These are phyloP conservation scores for Poecilia wingei DNA, from an alignment of 2,797 vertebrate species.

Conservation along the genomic window DNA sequence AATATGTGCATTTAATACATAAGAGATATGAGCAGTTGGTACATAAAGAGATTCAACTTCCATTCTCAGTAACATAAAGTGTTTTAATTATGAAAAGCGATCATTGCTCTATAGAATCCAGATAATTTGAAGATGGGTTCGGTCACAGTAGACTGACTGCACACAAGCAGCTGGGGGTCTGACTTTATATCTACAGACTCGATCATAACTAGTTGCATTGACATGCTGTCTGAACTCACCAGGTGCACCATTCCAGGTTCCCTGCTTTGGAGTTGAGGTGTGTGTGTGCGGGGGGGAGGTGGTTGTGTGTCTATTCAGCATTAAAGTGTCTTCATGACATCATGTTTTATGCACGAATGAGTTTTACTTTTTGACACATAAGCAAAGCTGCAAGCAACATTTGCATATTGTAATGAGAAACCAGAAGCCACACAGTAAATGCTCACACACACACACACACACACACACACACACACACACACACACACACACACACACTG, in stretches of 20 bases:
- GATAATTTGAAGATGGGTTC: constrained; percentile 18
- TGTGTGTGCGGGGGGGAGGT: background rate
- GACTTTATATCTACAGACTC: constrained; percentile 47
- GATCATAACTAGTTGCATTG: constrained; percentile 53
- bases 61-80: constrained; percentile 19
- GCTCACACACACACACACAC: constrained; percentile 22
- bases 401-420: constrained; percentile 40
- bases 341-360: constrained; percentile 45
- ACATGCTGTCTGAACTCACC: constrained; percentile 62
- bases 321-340: constrained; percentile 45
- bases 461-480: background rate
- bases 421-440: constrained; percentile 24
- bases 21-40: background rate
- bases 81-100: constrained; percentile 24
- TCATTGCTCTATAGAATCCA: constrained; percentile 6
- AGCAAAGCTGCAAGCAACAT: constrained; percentile 42
- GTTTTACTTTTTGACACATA: constrained; percentile 56
- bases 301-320: constrained; percentile 9
- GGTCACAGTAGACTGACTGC: constrained; percentile 29
- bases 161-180: constrained; percentile 31
- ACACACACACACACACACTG: constrained; percentile 16
- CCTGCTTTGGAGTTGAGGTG: constrained; percentile 1
- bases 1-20: constrained; percentile 33
- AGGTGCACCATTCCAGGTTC: constrained; percentile 33
- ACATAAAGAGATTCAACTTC: constrained; percentile 45